Conservation (phyloP, 2,797 vertebrate genomes). For the Simalia tracyae region DNA sequence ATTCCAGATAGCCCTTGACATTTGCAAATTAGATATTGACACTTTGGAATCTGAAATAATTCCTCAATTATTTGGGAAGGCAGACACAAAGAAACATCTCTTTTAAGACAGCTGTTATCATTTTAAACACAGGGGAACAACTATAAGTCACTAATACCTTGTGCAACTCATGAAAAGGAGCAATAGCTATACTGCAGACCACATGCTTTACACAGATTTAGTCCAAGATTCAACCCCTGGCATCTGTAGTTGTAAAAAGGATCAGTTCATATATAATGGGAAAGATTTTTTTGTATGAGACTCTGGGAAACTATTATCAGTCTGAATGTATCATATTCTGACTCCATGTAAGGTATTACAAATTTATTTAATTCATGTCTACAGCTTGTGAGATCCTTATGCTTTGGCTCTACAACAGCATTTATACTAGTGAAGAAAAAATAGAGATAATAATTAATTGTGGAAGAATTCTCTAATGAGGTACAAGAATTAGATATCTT, state of each 20-base stretch:
- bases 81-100: background rate
- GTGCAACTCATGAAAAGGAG: background rate
- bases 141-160: background rate
- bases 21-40: background rate
- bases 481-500: slow-evolving; percentile 10
- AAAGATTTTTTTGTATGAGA: background rate
- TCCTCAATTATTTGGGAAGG: background rate
- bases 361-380: background rate
- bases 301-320: background rate
- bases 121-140: background rate
- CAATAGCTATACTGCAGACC: background rate
- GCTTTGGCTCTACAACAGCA: background rate
- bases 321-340: background rate
- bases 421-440: background rate
- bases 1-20: background rate
- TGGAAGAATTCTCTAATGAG: slow-evolving; percentile 14
- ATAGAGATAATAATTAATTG: background rate
- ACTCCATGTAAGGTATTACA: background rate
- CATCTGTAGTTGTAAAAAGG: background rate
- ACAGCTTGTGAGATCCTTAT: background rate
- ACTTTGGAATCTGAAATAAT: background rate
- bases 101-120: background rate
- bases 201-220: background rate
- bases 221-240: background rate
- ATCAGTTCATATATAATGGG: background rate